Conservation (phyloP, 23 tunicate species). For the Trididemnum nubilum region DNA sequence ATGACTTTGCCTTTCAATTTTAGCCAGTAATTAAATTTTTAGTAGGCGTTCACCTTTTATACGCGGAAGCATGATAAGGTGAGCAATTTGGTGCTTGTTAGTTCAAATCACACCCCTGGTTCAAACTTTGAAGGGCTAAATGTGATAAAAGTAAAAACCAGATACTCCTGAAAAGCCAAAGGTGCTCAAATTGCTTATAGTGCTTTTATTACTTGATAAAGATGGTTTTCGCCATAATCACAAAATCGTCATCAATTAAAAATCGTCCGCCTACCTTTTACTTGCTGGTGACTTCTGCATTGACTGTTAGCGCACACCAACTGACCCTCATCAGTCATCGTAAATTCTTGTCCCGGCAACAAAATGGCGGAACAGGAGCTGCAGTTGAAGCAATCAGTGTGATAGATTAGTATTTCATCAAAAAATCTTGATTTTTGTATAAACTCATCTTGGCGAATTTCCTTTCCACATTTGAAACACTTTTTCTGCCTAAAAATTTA, state of each 20-base stretch:
- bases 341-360: background rate
- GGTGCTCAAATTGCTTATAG: no score
- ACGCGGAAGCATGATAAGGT: no score
- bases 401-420: background rate
- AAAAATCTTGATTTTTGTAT: background rate
- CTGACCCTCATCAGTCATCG: background rate
- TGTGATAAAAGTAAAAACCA: no score
- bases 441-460: background rate
- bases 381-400: background rate
- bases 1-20: no score
- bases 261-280: background rate
- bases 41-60: no score
- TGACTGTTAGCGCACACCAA: background rate
- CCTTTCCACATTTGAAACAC: background rate
- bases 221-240: no score
- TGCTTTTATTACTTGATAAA: no score
- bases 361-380: background rate
- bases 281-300: background rate
- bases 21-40: no score
- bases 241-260: no score
- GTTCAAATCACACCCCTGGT: no score
- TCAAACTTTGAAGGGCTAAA: no score
- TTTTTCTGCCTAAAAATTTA: constrained; percentile 1
- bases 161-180: background rate
- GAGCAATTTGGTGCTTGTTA: no score